Evolutionary conservation across 2,113 vertebrate species (phyloP), one percentile per base, ranked within the genome.

Genomic region (Chascanopsetta lugubris): DNA sequence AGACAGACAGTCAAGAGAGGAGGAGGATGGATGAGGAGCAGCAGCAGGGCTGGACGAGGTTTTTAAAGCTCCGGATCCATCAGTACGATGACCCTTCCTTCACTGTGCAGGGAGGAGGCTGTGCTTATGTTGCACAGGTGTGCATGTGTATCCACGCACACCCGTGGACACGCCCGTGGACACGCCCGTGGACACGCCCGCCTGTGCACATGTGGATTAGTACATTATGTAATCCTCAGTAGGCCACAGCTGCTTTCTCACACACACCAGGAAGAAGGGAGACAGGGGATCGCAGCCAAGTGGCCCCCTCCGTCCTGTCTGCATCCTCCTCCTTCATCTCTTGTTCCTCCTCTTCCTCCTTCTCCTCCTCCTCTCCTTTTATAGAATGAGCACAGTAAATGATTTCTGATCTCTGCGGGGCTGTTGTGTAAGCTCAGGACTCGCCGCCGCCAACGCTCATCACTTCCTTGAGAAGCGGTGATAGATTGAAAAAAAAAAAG

Each of bases 141-240:
- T n/a, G 27, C 32, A 58, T 72, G 58, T 51, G 58, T 47, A 25
- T 66, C 48, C 42, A 63, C 38, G 61, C 7, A n/a, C 26, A 47
- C 46, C 6, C 7, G 1, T 20, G 11, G n/a, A n/a, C n/a, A 36
- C 4, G 47, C n/a, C 24, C 8, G 11, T 9, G 24, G 25, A 54
- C 20, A 2, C 43, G 60, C 38, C 17, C 30, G 24, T 3, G 13
- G 36, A 12, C 24, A 25, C 64, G 67, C 69, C 62, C 62, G 59
- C 46, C 4, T 27, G 48, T 27, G 77, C 21, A 49, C 46, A 55
- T 67, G 80, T 49, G 70, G 84, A 66, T 83, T 55, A 21, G 68
- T 26, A 18, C 70, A 84, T 90, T 91, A 91, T 88, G 85, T 88
- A 90, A 91, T 89, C 85, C 84, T 88, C 89, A 61, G 76, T 67